Base-by-base conservation (phyloP, 2,797 vertebrate genomes). In the Octomys mimax region DNA sequence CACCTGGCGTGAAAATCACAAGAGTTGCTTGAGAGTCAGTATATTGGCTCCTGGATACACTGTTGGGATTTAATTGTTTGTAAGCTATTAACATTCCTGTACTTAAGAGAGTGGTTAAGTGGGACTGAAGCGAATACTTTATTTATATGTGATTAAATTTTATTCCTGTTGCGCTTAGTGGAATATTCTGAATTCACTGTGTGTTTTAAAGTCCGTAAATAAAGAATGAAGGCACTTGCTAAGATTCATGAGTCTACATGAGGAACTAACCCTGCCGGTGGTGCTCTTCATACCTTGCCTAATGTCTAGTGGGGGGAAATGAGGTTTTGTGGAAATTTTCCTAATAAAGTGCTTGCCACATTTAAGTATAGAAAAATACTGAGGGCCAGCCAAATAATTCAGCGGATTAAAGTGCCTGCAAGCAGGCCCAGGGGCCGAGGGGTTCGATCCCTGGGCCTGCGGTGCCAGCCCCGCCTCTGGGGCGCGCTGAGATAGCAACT, bases 71-170 rank as follows among this genome's bases (percentile, higher is more conserved):
- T 93, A 94, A 88, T 62, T 92, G 81, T 46, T 90, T 68, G 54
- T 39, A 87, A 79, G 82, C 81, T 87, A 78, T 91, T 95, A 95
- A 87, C n/a, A 59, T 90, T 92, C 66, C 12, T 92, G 61, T 94
- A 91, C 61, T 96, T 97, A 94, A 87, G 81, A 92, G 10, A 78
- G 83, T 79, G 39, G 54, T 71, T 94, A 96, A 92, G 93, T 85
- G 73, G 93, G n/a, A 96, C 19, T 81, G 64, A 91, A 87, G 46
- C 6, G 16, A 33, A 71, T 73, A 82, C 10, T 71, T 96, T 91
- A 79, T 46, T 96, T 88, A 39, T 78, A 95, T 85, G 52, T 77
- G 59, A 91, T 95, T 96, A 91, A 59, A 87, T 92, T 87, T 83
- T 80, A 93, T 66, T 87, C 46, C 46, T 95, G 31, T 33, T 92